Conservation (phyloP, 2,888 invertebrate genomes). For the Ypsolopha scabrella region DNA sequence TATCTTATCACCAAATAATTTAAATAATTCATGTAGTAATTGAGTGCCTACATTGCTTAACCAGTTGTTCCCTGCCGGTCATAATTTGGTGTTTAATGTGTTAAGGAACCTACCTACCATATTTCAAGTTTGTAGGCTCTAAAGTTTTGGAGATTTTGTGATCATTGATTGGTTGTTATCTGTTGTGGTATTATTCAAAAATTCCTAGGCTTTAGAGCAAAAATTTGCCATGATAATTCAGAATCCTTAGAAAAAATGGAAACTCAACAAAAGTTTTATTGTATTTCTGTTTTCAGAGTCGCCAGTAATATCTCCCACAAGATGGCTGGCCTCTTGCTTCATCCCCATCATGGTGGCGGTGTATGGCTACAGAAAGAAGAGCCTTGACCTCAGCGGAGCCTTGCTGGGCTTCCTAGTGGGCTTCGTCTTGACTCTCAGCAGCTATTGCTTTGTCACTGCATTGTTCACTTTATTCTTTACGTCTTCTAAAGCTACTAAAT, state of each 20-base stretch:
- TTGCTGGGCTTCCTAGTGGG: conserved; percentile 78
- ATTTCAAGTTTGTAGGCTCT: too few relatives aligned
- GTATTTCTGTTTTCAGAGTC: conserved; percentile 53
- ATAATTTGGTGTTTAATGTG: too few relatives aligned
- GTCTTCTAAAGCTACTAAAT: conserved; percentile 86
- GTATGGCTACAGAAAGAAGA: conserved; percentile 77
- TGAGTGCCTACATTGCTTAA: too few relatives aligned
- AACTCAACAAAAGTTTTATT: not conserved
- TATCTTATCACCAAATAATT: too few relatives aligned
- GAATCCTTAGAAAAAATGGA: not conserved
- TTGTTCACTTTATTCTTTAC: conserved; percentile 83
- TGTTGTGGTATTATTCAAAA: not conserved
- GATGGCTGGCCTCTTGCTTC: conserved; percentile 75
- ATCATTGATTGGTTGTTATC: conserved; percentile 1
- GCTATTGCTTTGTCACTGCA: conserved; percentile 79
- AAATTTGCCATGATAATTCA: not conserved
- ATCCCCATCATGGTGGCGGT: conserved; percentile 75
- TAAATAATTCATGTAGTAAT: too few relatives aligned
- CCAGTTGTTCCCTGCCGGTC: too few relatives aligned
- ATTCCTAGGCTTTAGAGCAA: too few relatives aligned
- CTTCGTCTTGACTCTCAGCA: conserved; percentile 81
- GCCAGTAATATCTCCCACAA: conserved; percentile 70
- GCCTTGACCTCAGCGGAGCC: conserved; percentile 79
- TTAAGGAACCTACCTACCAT: too few relatives aligned
- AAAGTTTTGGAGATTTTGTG: too few relatives aligned